Evolutionary conservation across 2,888 invertebrate genomes (phyloP).

Genomic region (Polyploca ridens): DNA sequence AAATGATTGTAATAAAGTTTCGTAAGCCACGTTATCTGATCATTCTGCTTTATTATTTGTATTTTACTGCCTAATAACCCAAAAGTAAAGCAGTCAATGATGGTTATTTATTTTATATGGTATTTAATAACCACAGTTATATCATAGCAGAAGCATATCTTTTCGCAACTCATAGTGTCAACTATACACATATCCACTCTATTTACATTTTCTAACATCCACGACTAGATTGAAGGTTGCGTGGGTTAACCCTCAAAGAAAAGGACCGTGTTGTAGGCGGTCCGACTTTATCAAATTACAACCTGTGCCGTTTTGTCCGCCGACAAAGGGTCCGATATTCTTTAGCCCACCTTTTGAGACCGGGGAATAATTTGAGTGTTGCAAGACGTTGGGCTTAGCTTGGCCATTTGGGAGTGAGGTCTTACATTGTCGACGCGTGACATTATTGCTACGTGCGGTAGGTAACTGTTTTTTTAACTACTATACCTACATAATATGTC

Average conservation of each 20-base stretch:
- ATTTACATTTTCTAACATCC: conserved; percentile 38
- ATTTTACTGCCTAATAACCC: no score
- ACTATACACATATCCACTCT: conserved; percentile 32
- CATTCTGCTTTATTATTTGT: no score
- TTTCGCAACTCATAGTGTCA: background rate
- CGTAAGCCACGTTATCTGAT: no score
- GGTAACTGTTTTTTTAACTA: background rate
- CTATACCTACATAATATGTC: no score
- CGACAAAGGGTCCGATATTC: conserved; percentile 75
- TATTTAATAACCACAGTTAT: no score
- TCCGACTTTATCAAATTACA: conserved; percentile 83
- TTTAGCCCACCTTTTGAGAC: conserved; percentile 58
- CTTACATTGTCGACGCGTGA: conserved; percentile 45
- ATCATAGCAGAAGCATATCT: no score
- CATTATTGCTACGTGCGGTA: conserved; percentile 18
- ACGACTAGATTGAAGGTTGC: conserved; percentile 64
- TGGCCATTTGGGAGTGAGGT: conserved; percentile 32
- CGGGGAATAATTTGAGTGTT: conserved; percentile 33
- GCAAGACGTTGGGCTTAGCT: conserved; percentile 17
- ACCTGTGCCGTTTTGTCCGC: conserved; percentile 79
- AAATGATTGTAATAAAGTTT: no score
- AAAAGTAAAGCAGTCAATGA: no score
- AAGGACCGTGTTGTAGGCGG: conserved; percentile 79
- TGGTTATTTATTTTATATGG: no score
- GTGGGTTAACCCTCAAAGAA: conserved; percentile 78